Percentiles rank a stretch among this genome's conserved stretches.
Evolutionary conservation across 2,113 vertebrate genomes (phyloP).

Genomic region (Anhinga anhinga): DNA sequence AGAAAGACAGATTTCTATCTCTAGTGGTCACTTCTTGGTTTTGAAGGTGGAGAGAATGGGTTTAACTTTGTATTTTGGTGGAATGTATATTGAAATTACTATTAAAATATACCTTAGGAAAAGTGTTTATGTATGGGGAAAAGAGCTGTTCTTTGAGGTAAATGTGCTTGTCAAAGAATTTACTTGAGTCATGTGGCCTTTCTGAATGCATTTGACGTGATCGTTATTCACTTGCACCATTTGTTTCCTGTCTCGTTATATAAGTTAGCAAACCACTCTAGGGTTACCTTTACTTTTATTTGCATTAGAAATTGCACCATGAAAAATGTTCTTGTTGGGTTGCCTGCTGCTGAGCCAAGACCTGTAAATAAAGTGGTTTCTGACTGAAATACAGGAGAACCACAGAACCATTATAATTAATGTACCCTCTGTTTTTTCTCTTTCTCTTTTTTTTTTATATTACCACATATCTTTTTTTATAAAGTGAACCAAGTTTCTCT

Average conservation of each 20-base stretch:
- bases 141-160: not conserved
- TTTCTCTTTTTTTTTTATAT: not conserved
- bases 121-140: not conserved
- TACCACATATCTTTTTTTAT: not conserved
- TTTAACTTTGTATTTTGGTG: not conserved
- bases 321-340: not conserved
- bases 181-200: not conserved
- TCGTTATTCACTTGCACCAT: not conserved
- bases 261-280: slow-evolving; percentile 30
- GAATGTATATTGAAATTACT: not conserved
- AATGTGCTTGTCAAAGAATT: not conserved
- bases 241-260: slow-evolving; percentile 36
- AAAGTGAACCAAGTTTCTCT: not conserved
- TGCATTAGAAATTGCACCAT: slow-evolving; percentile 12
- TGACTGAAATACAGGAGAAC: slow-evolving; percentile 28
- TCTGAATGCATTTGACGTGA: not conserved
- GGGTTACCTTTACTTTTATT: slow-evolving; percentile 42
- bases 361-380: slow-evolving; percentile 47
- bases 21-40: not conserved
- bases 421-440: not conserved
- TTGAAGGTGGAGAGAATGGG: not conserved
- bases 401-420: not conserved
- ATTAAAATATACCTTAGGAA: not conserved
- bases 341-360: not conserved
- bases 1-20: not conserved